Evolutionary conservation across 2,797 vertebrate species (phyloP).

Genomic region (Poecilia velifera): DNA sequence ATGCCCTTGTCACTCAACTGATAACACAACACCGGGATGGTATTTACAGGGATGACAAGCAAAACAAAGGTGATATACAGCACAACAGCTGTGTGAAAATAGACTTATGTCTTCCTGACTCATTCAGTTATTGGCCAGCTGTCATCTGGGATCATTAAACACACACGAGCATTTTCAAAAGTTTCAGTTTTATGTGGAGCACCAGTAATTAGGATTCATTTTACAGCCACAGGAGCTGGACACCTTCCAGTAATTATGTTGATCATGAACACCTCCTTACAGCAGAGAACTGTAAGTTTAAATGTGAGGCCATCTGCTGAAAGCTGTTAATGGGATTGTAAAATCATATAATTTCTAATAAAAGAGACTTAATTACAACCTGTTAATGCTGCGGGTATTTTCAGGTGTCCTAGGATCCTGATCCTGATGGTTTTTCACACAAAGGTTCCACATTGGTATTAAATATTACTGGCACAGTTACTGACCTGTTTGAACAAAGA

Average conservation of each 20-base stretch:
- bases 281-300: not conserved
- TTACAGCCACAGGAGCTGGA: not conserved
- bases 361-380: not conserved
- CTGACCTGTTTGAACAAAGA: not conserved
- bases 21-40: not conserved
- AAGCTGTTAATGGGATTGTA: not conserved
- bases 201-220: not conserved
- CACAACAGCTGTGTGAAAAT: constrained; percentile 1
- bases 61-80: not conserved
- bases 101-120: not conserved
- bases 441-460: not conserved
- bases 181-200: not conserved
- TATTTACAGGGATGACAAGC: constrained; percentile 6
- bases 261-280: not conserved
- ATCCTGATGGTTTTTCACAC: not conserved
- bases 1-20: not conserved
- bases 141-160: constrained; percentile 1
- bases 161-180: not conserved
- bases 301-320: not conserved
- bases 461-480: not conserved
- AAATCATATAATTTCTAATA: not conserved
- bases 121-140: constrained; percentile 9
- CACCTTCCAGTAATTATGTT: not conserved
- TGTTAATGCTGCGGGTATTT: not conserved
- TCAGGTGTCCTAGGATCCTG: not conserved